phyloP scores from a whole-genome alignment of 2,113 vertebrate genomes.

The Crotalus tigris region DNA sequence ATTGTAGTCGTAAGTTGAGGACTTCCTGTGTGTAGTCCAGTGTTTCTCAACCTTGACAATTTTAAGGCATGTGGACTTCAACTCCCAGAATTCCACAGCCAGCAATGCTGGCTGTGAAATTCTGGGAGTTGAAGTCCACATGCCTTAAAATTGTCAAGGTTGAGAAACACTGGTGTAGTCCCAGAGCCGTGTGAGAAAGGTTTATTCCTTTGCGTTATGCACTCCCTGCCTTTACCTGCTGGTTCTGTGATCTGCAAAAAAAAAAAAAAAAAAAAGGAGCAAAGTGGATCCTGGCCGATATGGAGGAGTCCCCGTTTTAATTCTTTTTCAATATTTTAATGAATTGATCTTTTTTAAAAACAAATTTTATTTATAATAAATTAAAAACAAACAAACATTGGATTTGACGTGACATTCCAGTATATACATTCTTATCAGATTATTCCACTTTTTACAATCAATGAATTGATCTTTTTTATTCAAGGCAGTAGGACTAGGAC shows the following conservation, averaged over 20 bases:
- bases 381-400: no score
- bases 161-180: no score
- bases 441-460: not conserved
- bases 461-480: not conserved
- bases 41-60: no score
- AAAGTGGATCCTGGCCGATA: not conserved
- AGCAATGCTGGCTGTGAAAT: no score
- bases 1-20: not conserved
- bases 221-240: not conserved
- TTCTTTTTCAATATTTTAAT: not conserved
- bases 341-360: not conserved
- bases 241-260: not conserved
- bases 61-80: no score
- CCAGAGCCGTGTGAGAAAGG: not conserved
- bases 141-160: no score
- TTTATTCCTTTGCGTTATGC: not conserved
- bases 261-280: no score
- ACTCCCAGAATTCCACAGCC: no score
- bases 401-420: no score
- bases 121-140: no score
- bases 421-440: no score
- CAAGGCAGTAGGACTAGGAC: not conserved
- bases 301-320: not conserved
- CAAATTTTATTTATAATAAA: no score
- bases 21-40: not conserved